These are phyloP conservation scores for Pygmarrhopalites habei DNA, from an alignment of 1,140 invertebrate genomes.

Conservation along the genomic window DNA sequence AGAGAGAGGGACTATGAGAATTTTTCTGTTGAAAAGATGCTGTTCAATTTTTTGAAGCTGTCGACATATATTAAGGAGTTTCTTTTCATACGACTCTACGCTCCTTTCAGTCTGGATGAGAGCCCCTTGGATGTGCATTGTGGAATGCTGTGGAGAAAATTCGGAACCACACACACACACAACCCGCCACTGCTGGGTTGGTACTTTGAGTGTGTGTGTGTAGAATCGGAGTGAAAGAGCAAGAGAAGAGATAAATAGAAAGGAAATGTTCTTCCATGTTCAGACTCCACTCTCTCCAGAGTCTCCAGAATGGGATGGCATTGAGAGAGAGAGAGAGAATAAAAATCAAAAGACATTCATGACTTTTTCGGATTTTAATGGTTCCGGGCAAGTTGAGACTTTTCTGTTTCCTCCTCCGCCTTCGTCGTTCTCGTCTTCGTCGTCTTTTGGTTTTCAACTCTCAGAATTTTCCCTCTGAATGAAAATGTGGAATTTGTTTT, in stretches of 20 bases:
- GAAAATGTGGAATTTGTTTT: no score
- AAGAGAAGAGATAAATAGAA: not conserved
- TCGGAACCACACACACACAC: no score
- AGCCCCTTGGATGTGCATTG: not conserved
- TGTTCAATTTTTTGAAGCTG: conserved; percentile 29
- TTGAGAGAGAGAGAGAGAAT: not conserved
- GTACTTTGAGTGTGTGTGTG: no score
- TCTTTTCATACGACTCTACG: conserved; percentile 17
- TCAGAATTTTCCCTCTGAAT: no score
- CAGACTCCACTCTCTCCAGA: not conserved
- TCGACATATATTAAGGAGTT: conserved; percentile 29
- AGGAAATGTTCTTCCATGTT: not conserved
- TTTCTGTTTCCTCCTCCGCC: not conserved
- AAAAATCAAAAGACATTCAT: not conserved
- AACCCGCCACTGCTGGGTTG: no score
- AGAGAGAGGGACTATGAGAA: conserved; percentile 16
- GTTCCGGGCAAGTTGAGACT: not conserved
- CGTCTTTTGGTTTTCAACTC: no score
- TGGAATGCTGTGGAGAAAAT: not conserved
- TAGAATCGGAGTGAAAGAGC: no score
- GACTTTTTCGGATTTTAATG: not conserved
- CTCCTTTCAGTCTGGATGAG: conserved; percentile 1
- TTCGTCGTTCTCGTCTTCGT: no score
- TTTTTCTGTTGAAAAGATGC: conserved; percentile 25
- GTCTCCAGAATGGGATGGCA: not conserved